Conservation (phyloP, 2,113 vertebrate genomes). For the Stegastes partitus region DNA sequence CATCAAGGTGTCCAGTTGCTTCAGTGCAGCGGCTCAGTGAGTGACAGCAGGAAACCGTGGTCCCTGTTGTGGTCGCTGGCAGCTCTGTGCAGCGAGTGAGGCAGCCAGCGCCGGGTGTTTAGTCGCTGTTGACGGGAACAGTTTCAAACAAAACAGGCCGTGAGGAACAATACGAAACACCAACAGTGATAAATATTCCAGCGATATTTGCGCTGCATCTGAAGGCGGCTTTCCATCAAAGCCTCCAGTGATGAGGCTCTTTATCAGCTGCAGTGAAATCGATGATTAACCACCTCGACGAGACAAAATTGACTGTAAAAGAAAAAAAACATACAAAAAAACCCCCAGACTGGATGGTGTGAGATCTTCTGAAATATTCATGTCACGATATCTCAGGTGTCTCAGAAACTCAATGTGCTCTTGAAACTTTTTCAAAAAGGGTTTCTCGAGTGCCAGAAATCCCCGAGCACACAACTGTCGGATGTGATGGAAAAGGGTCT, state of each 20-base stretch:
- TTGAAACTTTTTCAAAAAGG: constrained; percentile 26
- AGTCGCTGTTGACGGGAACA: neutral
- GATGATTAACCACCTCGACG: constrained; percentile 53
- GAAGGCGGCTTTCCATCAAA: neutral
- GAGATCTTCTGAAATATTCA: constrained; percentile 55
- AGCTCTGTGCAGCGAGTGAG: constrained; percentile 23
- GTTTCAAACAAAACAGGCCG: constrained; percentile 22
- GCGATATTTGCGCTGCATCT: constrained; percentile 3
- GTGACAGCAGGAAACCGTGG: constrained; percentile 47
- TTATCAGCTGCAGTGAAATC: constrained; percentile 37
- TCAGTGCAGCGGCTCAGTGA: constrained; percentile 29
- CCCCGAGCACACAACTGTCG: neutral
- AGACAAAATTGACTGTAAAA: constrained; percentile 28
- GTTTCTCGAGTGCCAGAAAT: constrained; percentile 11
- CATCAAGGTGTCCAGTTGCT: constrained; percentile 48
- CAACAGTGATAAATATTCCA: constrained; percentile 20
- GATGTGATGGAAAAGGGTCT: constrained; percentile 6
- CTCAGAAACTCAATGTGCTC: constrained; percentile 18
- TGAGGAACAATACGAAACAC: constrained; percentile 20
- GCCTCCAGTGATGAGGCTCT: constrained; percentile 17
- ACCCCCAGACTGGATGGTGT: neutral
- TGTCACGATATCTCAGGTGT: constrained; percentile 14
- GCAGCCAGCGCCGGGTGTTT: constrained; percentile 1
- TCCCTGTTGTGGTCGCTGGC: constrained; percentile 46
- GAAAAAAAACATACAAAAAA: neutral